Conservation (phyloP, 2,113 vertebrate species). For the Notarius quadriscutis region DNA sequence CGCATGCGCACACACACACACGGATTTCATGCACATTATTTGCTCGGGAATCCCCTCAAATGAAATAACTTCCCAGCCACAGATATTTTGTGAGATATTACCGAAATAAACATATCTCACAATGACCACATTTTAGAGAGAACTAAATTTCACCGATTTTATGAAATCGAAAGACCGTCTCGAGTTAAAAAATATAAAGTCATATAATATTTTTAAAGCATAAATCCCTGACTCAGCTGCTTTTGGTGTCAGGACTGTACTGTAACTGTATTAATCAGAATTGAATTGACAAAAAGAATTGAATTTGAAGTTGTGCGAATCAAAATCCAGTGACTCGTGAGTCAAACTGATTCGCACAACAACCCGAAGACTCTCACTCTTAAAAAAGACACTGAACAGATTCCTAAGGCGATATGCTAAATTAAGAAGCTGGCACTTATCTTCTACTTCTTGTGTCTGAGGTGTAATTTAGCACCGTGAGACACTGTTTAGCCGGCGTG, state of each 20-base stretch:
- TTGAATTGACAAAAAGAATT: not conserved
- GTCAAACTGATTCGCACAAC: not conserved
- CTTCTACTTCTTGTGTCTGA: not conserved
- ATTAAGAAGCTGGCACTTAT: slow-evolving; percentile 30
- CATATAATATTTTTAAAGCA: not conserved
- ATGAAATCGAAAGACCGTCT: too few species aligned
- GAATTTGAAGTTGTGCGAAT: not conserved
- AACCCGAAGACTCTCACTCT: not conserved
- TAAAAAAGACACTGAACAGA: not conserved
- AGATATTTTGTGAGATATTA: too few species aligned
- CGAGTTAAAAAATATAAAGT: too few species aligned
- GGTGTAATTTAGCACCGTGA: slow-evolving; percentile 28
- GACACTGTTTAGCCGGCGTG: slow-evolving; percentile 17
- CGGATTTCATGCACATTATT: too few species aligned
- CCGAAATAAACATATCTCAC: too few species aligned
- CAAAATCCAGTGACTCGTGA: not conserved
- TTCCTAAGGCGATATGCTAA: slow-evolving; percentile 15
- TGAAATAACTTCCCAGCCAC: too few species aligned
- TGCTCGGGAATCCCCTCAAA: too few species aligned
- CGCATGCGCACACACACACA: too few species aligned
- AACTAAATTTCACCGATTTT: too few species aligned
- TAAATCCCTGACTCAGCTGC: not conserved
- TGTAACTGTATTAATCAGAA: not conserved
- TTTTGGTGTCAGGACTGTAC: not conserved
- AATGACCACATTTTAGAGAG: too few species aligned